Conservation (phyloP, 2,888 invertebrate species). For the Meghimatium bilineatum region DNA sequence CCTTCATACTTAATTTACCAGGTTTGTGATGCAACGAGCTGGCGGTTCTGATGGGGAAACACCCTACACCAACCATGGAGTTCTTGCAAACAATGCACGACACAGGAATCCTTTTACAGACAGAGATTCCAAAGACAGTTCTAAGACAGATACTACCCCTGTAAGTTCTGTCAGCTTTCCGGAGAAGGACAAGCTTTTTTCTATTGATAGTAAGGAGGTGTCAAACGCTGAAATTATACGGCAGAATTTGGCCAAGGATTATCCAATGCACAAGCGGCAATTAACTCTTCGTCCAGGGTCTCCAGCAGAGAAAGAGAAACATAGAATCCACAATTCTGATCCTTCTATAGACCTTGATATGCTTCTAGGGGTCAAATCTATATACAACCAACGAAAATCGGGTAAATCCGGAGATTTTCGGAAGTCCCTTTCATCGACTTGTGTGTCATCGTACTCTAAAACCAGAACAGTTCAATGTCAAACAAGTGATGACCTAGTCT, state of each 20-base stretch:
- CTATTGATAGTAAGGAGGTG: not conserved
- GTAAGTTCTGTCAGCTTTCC: slow-evolving; percentile 19
- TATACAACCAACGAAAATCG: not conserved
- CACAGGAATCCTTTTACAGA: slow-evolving; percentile 2
- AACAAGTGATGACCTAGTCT: slow-evolving; percentile 59
- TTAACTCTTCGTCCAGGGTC: slow-evolving; percentile 33
- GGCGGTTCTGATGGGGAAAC: slow-evolving; percentile 30
- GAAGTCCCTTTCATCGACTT: slow-evolving; percentile 42
- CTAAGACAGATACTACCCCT: slow-evolving; percentile 27
- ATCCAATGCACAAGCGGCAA: slow-evolving; percentile 14
- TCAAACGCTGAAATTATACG: slow-evolving; percentile 11
- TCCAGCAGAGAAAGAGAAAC: slow-evolving; percentile 45
- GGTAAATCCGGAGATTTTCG: slow-evolving; percentile 31
- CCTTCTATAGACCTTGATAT: slow-evolving; percentile 6
- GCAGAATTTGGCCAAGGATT: slow-evolving; percentile 35
- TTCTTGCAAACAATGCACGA: slow-evolving; percentile 41
- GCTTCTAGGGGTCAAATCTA: not conserved
- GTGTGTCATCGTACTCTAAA: slow-evolving; percentile 30
- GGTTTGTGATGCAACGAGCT: slow-evolving; percentile 51
- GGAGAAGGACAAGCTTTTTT: slow-evolving; percentile 29
- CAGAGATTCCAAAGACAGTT: slow-evolving; percentile 40
- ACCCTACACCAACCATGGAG: slow-evolving; percentile 51
- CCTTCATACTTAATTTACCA: not conserved
- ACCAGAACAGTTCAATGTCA: slow-evolving; percentile 54
- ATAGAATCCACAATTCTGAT: slow-evolving; percentile 35